Conservation (phyloP, 2,113 vertebrate species). For the Sander vitreus region DNA sequence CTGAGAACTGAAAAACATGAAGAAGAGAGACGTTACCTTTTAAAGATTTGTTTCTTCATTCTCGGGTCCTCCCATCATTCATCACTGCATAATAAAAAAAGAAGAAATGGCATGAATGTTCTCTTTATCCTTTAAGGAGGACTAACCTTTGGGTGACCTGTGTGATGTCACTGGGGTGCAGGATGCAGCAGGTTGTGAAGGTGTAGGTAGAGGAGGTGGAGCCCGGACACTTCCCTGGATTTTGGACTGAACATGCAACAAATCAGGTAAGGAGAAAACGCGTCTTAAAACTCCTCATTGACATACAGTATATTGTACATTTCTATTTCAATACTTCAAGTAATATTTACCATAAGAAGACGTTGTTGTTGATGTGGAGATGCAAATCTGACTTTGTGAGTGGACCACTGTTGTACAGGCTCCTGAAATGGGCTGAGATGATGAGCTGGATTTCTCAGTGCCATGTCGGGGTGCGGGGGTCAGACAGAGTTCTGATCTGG, state of each 20-base stretch:
- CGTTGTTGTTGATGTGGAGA: conserved; percentile 2
- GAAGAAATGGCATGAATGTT: background rate
- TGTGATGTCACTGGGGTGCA: conserved; percentile 95
- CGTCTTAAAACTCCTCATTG: background rate
- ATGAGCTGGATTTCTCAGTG: conserved; percentile 1
- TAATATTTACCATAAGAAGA: conserved; percentile 67
- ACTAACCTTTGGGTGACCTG: conserved; percentile 93
- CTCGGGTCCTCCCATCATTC: background rate
- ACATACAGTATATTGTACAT: background rate
- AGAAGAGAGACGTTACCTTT: background rate
- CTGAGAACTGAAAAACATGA: conserved; percentile 55
- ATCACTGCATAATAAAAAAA: background rate
- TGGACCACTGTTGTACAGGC: conserved; percentile 72
- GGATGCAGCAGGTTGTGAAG: conserved; percentile 95
- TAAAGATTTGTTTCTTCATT: no score
- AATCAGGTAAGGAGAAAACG: background rate
- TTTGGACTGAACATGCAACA: conserved; percentile 82
- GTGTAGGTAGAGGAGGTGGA: conserved; percentile 96
- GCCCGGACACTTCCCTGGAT: conserved; percentile 95
- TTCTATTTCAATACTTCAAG: no score
- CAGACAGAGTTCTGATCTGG: conserved; percentile 6
- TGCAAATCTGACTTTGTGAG: conserved; percentile 70
- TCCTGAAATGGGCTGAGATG: conserved; percentile 45
- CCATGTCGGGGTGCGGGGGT: background rate
- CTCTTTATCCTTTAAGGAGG: background rate